phyloP scores from a whole-genome alignment of 2,888 invertebrate species.

The Iselma pallidipennis region DNA sequence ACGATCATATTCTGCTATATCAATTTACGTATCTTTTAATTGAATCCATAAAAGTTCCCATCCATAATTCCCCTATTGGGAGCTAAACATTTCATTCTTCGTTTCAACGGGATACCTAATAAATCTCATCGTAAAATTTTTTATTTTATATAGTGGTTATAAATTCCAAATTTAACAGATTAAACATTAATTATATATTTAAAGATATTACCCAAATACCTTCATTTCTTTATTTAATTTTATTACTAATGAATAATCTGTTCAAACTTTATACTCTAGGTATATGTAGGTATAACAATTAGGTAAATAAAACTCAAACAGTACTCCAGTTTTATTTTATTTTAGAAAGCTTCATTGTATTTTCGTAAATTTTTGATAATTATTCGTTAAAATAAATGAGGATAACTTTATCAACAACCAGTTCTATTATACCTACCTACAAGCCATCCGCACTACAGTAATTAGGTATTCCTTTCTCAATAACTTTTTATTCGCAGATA shows the following conservation, averaged over 20 bases:
- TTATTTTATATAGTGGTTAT: constrained; percentile 5
- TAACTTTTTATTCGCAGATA: too few relatives aligned
- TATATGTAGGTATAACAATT: background rate
- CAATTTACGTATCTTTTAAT: constrained; percentile 50
- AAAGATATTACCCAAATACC: background rate
- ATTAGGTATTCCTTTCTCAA: too few relatives aligned
- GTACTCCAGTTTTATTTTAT: background rate
- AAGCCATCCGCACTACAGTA: too few relatives aligned
- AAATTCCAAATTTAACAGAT: constrained; percentile 7
- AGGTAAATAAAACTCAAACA: background rate
- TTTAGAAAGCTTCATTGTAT: too few relatives aligned
- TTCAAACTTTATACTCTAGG: background rate
- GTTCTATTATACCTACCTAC: too few relatives aligned
- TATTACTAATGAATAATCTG: constrained; percentile 1
- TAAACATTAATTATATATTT: constrained; percentile 12
- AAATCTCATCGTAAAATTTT: constrained; percentile 27
- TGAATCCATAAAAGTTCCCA: constrained; percentile 48
- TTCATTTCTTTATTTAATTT: constrained; percentile 5
- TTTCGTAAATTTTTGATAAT: too few relatives aligned
- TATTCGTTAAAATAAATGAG: too few relatives aligned
- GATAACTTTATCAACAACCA: too few relatives aligned
- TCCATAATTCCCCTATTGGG: constrained; percentile 31
- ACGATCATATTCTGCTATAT: constrained; percentile 40
- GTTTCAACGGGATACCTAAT: constrained; percentile 21
- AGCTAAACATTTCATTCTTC: constrained; percentile 10